Evolutionary conservation across 2,888 invertebrate genomes (phyloP), one percentile per base, ranked within the genome.

Genomic region (Tholera decimalis): DNA sequence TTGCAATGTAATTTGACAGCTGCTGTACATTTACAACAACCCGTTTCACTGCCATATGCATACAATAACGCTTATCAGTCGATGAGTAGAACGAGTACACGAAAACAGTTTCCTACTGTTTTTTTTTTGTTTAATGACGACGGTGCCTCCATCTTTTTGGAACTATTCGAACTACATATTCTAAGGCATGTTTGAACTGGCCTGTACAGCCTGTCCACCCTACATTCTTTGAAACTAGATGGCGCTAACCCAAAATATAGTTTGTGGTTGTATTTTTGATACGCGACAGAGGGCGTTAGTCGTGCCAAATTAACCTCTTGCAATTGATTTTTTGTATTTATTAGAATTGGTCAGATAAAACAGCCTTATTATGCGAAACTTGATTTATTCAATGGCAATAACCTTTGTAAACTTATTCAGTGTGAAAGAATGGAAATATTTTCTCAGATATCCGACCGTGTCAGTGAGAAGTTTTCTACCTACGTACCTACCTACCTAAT

Each of bases 71-170:
- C 64, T 75, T 68, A 76, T 77, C 66, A 77, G 41, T 65, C 50
- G 53, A 67, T 62, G 51, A 57, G 49, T 63, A 50, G 26, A 62
- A 41, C 58, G 54, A 44, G 49, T 68, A 65, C 76, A 69, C 49
- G 39, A 60, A 60, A 49, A 64, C 55, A n/a, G 51, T 59, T 75
- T 39, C 41, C 18, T 24, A 46, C 51, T 11, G 20, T 24, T 37
- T 46, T 62, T 67, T 50, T 63, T 56, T 41, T 11, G 37, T 37
- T 41, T n/a, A 22, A 6, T 20, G 24, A 37, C 67, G 67, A 47
- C 30, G 7, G 73, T 72, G 59, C 7, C 61, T 65, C 79, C 79
- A 78, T 74, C 79, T 78, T 57, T 60, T 35, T 26, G 60, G 46
- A 62, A 64, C 20, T 24, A 41, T 62, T 46, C n/a, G 46, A 26